A percentile compares a stretch with the other conserved stretches of the same genome.
phyloP scores from a whole-genome alignment of 2,113 vertebrate genomes.

The Dendrocopos noguchii region DNA sequence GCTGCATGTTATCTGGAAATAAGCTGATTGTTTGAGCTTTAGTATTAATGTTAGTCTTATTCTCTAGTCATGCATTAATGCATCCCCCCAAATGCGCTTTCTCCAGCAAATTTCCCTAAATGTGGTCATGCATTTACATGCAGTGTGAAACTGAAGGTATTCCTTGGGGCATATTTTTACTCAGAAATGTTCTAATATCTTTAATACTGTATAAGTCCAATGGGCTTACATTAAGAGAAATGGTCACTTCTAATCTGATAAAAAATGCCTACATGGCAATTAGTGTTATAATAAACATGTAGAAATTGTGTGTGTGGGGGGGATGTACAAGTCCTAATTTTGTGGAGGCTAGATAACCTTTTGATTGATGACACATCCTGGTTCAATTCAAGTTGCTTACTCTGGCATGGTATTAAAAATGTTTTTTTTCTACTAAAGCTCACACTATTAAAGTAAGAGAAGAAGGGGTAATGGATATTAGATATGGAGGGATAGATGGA shows the following conservation, averaged over 20 bases:
- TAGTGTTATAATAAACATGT: background rate
- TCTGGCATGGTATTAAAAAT: background rate
- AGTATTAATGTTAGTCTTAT: background rate
- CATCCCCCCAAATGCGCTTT: background rate
- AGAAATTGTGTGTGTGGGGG: background rate
- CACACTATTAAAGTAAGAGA: background rate
- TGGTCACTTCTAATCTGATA: background rate
- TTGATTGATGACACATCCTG: background rate
- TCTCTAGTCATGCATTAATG: background rate
- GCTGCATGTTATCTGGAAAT: background rate
- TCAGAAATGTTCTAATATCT: background rate
- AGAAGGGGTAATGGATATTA: background rate
- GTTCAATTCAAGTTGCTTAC: background rate
- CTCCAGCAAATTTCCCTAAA: background rate
- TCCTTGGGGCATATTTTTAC: background rate
- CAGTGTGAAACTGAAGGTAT: background rate
- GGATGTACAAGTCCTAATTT: background rate
- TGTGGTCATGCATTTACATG: background rate
- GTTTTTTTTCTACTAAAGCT: background rate
- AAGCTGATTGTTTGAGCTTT: background rate
- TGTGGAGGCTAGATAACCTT: background rate
- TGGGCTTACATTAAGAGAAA: slow-evolving; percentile 13
- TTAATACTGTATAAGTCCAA: slow-evolving; percentile 20
- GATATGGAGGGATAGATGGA: too few species aligned
- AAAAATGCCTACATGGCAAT: background rate